Evolutionary conservation across 2,113 vertebrate species (phyloP).

Genomic region (Paracanthobrama guichenoti): DNA sequence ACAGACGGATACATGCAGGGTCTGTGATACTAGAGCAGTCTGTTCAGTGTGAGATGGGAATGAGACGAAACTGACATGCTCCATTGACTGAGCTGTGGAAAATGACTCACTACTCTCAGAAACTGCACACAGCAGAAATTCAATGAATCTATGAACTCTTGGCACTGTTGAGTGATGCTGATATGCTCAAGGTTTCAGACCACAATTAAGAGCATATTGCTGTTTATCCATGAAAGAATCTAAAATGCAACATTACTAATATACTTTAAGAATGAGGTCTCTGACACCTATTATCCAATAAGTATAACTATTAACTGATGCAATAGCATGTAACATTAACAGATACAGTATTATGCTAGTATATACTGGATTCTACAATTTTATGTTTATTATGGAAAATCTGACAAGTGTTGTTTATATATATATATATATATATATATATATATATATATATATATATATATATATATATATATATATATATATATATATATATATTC

Average conservation of each 20-base stretch:
- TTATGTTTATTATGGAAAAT: conserved; percentile 1
- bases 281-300: conserved; percentile 9
- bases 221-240: conserved; percentile 19
- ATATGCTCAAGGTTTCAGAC: conserved; percentile 18
- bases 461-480: no score
- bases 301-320: neutral
- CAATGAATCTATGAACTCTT: conserved; percentile 18
- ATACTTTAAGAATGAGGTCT: neutral
- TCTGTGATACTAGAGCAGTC: conserved; percentile 44
- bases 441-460: no score
- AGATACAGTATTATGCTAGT: neutral
- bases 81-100: conserved; percentile 57
- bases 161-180: conserved; percentile 14
- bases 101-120: conserved; percentile 58
- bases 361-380: no score
- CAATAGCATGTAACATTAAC: neutral
- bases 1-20: conserved; percentile 16
- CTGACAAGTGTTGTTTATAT: no score
- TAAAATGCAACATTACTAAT: neutral
- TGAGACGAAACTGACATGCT: conserved; percentile 64
- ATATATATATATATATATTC: no score
- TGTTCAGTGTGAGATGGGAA: conserved; percentile 49
- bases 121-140: conserved; percentile 33
- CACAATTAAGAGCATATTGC: conserved; percentile 11
- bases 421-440: no score